Percentiles rank a stretch among this genome's conserved stretches.
Conservation (phyloP, 2,888 invertebrate genomes). For the Listrodromus nycthemerus region DNA sequence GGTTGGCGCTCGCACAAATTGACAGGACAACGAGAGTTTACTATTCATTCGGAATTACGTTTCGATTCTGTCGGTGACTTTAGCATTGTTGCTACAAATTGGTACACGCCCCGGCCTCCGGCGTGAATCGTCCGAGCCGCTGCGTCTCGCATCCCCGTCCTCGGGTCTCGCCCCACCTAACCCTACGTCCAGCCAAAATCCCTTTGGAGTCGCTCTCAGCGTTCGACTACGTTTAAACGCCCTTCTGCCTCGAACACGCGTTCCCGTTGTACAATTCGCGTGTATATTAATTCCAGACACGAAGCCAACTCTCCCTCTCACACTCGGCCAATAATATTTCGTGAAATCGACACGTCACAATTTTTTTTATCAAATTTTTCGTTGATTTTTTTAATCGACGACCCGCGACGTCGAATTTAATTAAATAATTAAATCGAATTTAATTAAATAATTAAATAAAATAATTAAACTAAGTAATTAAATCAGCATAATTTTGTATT, state of each 20-base stretch:
- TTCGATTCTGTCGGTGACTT: slow-evolving; percentile 84
- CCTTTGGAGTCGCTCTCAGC: slow-evolving; percentile 60
- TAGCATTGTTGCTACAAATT: slow-evolving; percentile 84
- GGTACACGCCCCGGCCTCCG: slow-evolving; percentile 83
- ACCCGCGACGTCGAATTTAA: too few relatives aligned
- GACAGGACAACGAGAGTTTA: slow-evolving; percentile 82
- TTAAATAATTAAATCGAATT: too few relatives aligned
- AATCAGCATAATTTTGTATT: too few relatives aligned
- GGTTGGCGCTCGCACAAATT: slow-evolving; percentile 81
- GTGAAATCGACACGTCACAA: slow-evolving; percentile 53
- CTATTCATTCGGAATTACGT: slow-evolving; percentile 84
- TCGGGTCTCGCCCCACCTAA: not conserved
- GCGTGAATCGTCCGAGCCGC: slow-evolving; percentile 49
- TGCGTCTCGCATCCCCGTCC: not conserved
- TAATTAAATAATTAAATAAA: too few relatives aligned
- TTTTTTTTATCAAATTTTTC: not conserved
- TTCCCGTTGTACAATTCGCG: slow-evolving; percentile 38
- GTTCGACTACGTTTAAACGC: slow-evolving; percentile 56
- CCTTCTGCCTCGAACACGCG: slow-evolving; percentile 64
- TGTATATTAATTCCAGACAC: slow-evolving; percentile 52
- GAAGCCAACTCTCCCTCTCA: not conserved
- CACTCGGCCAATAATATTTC: slow-evolving; percentile 70
- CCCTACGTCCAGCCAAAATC: not conserved
- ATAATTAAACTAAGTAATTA: too few relatives aligned
- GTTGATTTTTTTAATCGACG: not conserved